These are phyloP conservation scores for Patella depressa DNA, from an alignment of 2,888 invertebrate species.

Conservation along the genomic window DNA sequence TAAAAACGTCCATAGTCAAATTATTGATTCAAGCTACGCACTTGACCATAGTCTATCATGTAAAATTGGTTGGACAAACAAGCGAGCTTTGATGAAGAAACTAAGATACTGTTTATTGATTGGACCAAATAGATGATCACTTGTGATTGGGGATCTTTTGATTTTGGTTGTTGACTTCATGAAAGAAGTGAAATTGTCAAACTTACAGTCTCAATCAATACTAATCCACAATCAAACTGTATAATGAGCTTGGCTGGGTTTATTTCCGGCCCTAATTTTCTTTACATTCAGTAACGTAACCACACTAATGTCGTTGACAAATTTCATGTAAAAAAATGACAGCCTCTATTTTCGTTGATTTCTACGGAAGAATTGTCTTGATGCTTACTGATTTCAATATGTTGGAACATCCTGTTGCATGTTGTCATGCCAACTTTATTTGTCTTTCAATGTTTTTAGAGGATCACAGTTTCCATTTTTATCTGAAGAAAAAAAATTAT, in stretches of 20 bases:
- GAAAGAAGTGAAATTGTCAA: not conserved
- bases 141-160: not conserved
- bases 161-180: not conserved
- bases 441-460: too few species aligned
- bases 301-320: not conserved
- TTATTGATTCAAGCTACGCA: too few species aligned
- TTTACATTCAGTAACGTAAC: not conserved
- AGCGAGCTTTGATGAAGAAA: not conserved
- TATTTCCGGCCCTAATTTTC: not conserved
- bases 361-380: too few species aligned
- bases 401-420: too few species aligned
- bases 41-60: too few species aligned
- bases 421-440: too few species aligned
- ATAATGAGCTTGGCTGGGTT: not conserved
- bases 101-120: conserved; percentile 10
- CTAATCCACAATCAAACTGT: conserved; percentile 1
- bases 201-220: not conserved
- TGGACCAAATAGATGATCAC: not conserved
- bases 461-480: too few species aligned
- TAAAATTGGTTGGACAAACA: too few species aligned
- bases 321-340: not conserved
- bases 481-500: too few species aligned
- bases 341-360: not conserved
- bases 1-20: too few species aligned
- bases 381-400: too few species aligned